These are phyloP conservation scores for Teleogryllus oceanicus DNA, from an alignment of 2,888 invertebrate genomes.

Conservation along the genomic window DNA sequence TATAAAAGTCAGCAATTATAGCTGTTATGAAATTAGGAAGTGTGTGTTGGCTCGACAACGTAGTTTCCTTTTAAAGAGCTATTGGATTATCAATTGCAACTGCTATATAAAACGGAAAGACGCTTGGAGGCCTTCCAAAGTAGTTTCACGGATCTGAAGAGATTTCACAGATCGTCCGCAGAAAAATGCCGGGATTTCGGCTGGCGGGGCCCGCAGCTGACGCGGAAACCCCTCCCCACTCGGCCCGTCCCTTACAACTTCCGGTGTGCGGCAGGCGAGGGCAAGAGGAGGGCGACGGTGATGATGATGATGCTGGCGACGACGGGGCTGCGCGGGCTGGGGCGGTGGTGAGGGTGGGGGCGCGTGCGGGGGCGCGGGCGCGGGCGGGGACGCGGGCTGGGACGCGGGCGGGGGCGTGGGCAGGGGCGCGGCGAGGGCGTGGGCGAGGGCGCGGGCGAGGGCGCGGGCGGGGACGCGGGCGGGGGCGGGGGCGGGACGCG, in stretches of 20 bases:
- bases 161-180: not conserved
- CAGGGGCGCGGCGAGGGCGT: not conserved
- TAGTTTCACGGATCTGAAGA: not conserved
- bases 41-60: too few relatives aligned
- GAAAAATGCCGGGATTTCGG: not conserved
- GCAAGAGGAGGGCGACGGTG: not conserved
- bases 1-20: too few relatives aligned
- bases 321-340: not conserved
- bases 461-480: not conserved
- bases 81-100: too few relatives aligned
- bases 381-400: not conserved
- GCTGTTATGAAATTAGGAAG: too few relatives aligned
- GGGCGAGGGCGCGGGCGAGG: not conserved
- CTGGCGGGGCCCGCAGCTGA: not conserved
- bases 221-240: not conserved
- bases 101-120: too few relatives aligned
- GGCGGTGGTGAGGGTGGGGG: not conserved
- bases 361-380: not conserved
- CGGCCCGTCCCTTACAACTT: not conserved
- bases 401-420: not conserved
- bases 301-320: too few relatives aligned
- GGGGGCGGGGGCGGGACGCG: not conserved
- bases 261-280: not conserved
- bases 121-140: not conserved
- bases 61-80: too few relatives aligned